These are phyloP conservation scores for Petrocephalus microphthalmus DNA, from an alignment of 2,113 vertebrate genomes.

Conservation along the genomic window DNA sequence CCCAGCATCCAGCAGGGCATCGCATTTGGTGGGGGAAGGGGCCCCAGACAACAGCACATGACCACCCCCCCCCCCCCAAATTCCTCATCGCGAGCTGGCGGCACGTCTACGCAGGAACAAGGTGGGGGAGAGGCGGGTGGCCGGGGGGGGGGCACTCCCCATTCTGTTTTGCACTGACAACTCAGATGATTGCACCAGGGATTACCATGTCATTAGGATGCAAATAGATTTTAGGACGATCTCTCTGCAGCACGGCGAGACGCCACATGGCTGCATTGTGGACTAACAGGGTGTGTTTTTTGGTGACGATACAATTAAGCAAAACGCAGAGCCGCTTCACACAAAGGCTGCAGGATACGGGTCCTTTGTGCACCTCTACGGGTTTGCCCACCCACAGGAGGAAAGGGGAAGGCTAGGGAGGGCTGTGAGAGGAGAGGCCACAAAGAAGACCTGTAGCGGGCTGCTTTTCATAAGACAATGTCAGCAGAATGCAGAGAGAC, in stretches of 20 bases:
- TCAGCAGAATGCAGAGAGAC: not conserved
- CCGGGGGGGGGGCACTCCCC: not conserved
- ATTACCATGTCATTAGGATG: constrained; percentile 21
- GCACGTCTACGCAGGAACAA: not conserved
- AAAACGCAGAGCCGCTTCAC: not conserved
- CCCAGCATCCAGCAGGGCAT: not conserved
- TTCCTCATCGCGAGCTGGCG: not conserved
- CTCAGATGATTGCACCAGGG: constrained; percentile 9
- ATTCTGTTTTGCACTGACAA: constrained; percentile 12
- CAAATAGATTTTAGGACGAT: not conserved
- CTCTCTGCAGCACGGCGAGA: not conserved
- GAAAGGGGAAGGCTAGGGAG: not conserved
- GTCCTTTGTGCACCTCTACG: not conserved
- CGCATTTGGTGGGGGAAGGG: not conserved
- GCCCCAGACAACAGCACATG: not conserved
- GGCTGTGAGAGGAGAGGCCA: not conserved
- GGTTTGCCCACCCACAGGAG: not conserved
- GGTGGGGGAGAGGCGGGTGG: not conserved
- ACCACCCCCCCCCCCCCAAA: not conserved
- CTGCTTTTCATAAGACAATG: constrained; percentile 2
- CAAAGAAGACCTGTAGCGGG: not conserved
- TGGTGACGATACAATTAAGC: not conserved
- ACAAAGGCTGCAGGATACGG: not conserved
- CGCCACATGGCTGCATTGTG: not conserved
- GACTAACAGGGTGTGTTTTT: not conserved